Evolutionary conservation across 2,113 vertebrate genomes (phyloP), one percentile per base, ranked within the genome.

Genomic region (Anser cygnoides): DNA sequence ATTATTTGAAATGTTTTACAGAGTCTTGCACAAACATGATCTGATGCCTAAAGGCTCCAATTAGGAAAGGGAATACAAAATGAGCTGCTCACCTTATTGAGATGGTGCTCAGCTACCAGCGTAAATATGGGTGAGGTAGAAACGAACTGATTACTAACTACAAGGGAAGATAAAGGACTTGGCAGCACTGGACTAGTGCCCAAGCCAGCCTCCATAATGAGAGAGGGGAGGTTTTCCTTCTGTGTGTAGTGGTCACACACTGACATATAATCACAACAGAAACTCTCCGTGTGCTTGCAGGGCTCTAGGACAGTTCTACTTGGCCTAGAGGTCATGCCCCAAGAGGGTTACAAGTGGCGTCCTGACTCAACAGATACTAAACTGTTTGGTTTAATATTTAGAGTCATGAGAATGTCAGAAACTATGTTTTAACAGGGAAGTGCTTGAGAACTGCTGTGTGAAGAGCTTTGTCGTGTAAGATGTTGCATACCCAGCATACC

Each of bases 301-400:
- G 39, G 39, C 74, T 91, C 43, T 79, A 65, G 44, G 66, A 92
- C 49, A 70, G 74, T 65, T 78, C 79, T 96, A 88, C 83, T 89
- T 66, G 55, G 77, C 65, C 93, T 65, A 41, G 87, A 92, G 87
- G 89, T 96, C 94, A 89, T 95, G 89, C 87, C 77, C 84, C 94
- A 66, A 82, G 92, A 78, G 52, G 37, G 43, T 89, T 95, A 67
- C 43, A 71, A 95, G 54, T 61, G 66, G 77, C 49, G 3, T 95
- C 91, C 91, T 97, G 95, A 95, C 95, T 95, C 94, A 97, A 95
- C 91, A 96, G 93, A 91, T 93, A 93, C 94, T 68, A 46, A 91
- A 92, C n/a, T 73, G 35, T 79, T 95, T 91, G 74, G 61, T 85
- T 84, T 90, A 91, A 87, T 85, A 89, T 95, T 93, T 84, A 89